Base-by-base conservation (phyloP, 2,113 vertebrate genomes). In the Onychostruthus taczanowskii region DNA sequence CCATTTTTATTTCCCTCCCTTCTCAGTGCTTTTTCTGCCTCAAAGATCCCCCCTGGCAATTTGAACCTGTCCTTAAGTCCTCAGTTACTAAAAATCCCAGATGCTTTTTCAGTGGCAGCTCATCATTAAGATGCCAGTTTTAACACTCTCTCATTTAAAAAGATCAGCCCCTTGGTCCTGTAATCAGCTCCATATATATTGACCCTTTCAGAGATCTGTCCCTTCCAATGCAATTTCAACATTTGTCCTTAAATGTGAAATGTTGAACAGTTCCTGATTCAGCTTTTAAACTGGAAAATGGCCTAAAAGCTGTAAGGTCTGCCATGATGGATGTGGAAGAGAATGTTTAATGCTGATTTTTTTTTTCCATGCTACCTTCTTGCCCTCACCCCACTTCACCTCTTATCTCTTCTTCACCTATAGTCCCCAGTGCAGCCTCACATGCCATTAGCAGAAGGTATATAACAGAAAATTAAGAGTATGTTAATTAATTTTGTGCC, bases 101-200 rank as follows among this genome's bases (percentile, higher is more conserved):
- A 88, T 86, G 88, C 85, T 90, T 95, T 95, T 88, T 94, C 83
- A 64, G 68, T 90, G 90, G 88, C 95, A 96, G 85, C 90, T 94
- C 70, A 24, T 95, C 94, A 96, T 96, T 94, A 95, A 93, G 76
- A 90, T 90, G 82, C 91, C 90, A 91, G 59, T 93, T 95, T 89
- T 95, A 95, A 90, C 89, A 89, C 43, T 84, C 84, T 83, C 88
- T 89, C 75, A 63, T 94, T 96, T 95, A 90, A 85, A 88, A 88
- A 95, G 87, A 94, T 96, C 61, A 90, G n/a, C 73, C 85, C 64
- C 66, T 92, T 81, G 23, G 88, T 88, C 76, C 73, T 90, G 79
- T 64, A 89, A 39, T 94, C 92, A 93, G 68, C 76, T 94, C 35
- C 37, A 8, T 91, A 82, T 91, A 47, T 72, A 94, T 70, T 96